These are phyloP conservation scores for Forbesichthys agassizii DNA, from an alignment of 2,113 vertebrate genomes.

Conservation along the genomic window DNA sequence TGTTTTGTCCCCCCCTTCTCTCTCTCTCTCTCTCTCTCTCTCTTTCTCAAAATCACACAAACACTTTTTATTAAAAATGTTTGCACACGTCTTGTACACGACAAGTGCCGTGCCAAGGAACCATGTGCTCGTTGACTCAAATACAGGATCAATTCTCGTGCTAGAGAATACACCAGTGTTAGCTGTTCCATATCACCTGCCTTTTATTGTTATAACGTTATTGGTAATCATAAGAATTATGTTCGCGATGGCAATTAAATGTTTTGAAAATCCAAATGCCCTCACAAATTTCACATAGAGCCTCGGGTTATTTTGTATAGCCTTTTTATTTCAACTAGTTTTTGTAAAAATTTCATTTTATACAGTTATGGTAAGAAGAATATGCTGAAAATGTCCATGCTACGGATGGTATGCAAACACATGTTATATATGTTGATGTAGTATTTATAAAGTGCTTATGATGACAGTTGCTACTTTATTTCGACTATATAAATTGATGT, in stretches of 20 bases:
- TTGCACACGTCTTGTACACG: conserved; percentile 28
- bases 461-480: neutral
- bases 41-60: no score
- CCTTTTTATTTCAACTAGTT: neutral
- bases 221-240: conserved; percentile 27
- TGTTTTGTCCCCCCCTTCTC: conserved; percentile 11
- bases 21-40: no score
- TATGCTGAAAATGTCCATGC: neutral
- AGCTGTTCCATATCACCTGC: conserved; percentile 5
- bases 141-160: conserved; percentile 23
- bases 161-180: conserved; percentile 7
- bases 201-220: conserved; percentile 6
- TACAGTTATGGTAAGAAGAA: neutral
- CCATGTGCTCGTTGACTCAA: neutral
- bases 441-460: neutral
- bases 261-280: conserved; percentile 12
- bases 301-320: neutral
- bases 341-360: neutral
- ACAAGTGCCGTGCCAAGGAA: conserved; percentile 12
- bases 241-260: conserved; percentile 54
- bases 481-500: neutral
- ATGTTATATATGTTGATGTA: neutral
- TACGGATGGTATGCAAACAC: neutral
- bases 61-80: no score
- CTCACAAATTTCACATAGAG: no score